These are phyloP conservation scores for Gymnoscelis rufifasciata DNA, from an alignment of 2,888 invertebrate species.

Conservation along the genomic window DNA sequence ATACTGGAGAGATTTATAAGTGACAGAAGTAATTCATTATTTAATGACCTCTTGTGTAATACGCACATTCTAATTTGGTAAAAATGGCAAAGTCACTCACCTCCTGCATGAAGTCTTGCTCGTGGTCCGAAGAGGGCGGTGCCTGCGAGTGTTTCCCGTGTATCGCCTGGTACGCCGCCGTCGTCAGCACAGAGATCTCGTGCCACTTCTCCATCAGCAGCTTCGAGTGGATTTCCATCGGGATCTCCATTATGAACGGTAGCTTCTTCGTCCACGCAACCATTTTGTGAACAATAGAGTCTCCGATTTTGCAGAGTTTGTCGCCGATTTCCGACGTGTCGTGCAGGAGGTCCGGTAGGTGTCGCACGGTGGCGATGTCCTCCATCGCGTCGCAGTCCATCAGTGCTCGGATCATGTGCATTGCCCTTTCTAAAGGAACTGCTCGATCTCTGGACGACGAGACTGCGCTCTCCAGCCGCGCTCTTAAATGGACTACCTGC, in stretches of 20 bases:
- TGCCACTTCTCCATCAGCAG: conserved; percentile 99
- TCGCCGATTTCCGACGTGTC: conserved; percentile 94
- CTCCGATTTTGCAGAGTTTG: conserved; percentile 96
- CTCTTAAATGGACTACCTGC: conserved; percentile 88
- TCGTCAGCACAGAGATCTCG: conserved; percentile 94
- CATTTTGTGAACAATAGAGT: conserved; percentile 98
- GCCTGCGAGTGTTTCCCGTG: conserved; percentile 82
- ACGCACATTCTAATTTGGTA: no score
- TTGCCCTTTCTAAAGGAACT: conserved; percentile 89
- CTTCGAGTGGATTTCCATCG: conserved; percentile 96
- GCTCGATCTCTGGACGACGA: conserved; percentile 91
- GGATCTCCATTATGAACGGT: conserved; percentile 97
- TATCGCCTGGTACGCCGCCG: conserved; percentile 95
- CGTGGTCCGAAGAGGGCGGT: conserved; percentile 73
- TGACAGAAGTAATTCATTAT: background rate
- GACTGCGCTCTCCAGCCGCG: conserved; percentile 91
- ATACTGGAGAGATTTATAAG: no score
- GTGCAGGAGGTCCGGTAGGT: conserved; percentile 93
- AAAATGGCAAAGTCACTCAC: conserved; percentile 63
- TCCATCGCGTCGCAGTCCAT: conserved; percentile 98
- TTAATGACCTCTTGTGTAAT: background rate
- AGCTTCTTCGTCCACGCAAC: conserved; percentile 99
- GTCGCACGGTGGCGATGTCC: conserved; percentile 94
- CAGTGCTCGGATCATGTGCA: conserved; percentile 93
- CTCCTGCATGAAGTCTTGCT: conserved; percentile 92